phyloP scores from a whole-genome alignment of 37 sponge, comb jelly and placozoan species.

The Diacarnus erythraeanus region DNA sequence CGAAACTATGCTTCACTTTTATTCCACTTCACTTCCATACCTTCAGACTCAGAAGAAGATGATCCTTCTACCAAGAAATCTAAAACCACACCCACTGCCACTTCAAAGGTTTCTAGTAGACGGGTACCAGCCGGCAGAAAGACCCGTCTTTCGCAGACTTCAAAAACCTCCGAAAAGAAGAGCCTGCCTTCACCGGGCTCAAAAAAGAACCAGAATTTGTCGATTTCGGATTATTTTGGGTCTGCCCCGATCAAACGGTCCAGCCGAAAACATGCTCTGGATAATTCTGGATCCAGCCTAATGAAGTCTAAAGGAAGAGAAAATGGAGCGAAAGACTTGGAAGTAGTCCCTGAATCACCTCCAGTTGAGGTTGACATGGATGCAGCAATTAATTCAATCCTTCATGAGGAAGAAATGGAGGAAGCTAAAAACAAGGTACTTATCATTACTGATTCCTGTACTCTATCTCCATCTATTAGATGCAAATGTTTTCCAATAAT shows the following conservation, averaged over 20 bases:
- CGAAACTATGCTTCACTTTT: not conserved
- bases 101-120: too few relatives aligned
- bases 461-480: not conserved
- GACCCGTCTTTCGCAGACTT: not conserved
- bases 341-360: not conserved
- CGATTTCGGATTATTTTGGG: slow-evolving; percentile 57
- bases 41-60: slow-evolving; percentile 32
- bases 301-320: not conserved
- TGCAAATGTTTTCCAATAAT: not conserved
- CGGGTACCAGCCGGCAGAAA: too few relatives aligned
- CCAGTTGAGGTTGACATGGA: not conserved
- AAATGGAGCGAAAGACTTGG: not conserved
- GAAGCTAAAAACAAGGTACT: not conserved
- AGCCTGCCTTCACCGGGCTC: not conserved
- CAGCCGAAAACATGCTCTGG: not conserved
- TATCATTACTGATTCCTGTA: too few relatives aligned
- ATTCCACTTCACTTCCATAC: not conserved
- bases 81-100: slow-evolving; percentile 2
- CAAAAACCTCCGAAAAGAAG: not conserved
- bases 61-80: not conserved
- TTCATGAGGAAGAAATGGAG: slow-evolving; percentile 25
- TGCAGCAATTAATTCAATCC: not conserved
- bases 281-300: not conserved
- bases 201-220: slow-evolving; percentile 14
- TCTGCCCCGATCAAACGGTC: slow-evolving; percentile 47